phyloP scores from a whole-genome alignment of 2,113 vertebrate genomes.

The Thomomys bottae region DNA sequence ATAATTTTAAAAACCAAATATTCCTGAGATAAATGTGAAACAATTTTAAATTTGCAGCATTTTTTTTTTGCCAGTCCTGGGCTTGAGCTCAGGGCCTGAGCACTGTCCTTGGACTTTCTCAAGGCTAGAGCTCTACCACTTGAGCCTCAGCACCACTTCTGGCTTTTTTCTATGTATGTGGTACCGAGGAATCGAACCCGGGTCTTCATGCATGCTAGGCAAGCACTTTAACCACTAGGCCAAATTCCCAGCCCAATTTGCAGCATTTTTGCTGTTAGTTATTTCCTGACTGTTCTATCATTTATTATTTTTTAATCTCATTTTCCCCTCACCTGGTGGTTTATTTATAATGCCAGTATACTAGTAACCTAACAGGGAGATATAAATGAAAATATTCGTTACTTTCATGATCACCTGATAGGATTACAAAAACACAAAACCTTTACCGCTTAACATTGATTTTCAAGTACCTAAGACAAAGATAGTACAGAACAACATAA shows the following conservation, averaged over 20 bases:
- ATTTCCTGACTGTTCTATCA: conserved; percentile 43
- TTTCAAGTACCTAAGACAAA: background rate
- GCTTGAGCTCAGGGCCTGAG: no score
- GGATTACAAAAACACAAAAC: conserved; percentile 8
- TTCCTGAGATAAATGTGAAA: background rate
- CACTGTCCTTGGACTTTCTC: no score
- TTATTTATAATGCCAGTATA: background rate
- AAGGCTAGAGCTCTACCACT: no score
- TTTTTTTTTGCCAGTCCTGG: no score
- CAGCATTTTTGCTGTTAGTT: background rate
- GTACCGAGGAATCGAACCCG: no score
- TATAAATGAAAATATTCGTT: conserved; percentile 17
- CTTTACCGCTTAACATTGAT: conserved; percentile 2
- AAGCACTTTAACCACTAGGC: no score
- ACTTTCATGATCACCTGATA: background rate
- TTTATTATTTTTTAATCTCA: background rate
- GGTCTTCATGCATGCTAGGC: no score
- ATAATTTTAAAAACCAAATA: conserved; percentile 29
- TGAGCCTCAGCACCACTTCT: no score
- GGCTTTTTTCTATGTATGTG: no score
- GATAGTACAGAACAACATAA: background rate
- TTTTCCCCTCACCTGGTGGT: conserved; percentile 9
- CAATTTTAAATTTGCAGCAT: conserved; percentile 21
- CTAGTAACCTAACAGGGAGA: background rate
- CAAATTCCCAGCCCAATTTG: no score